Evolutionary conservation across 2,113 vertebrate species (phyloP), one percentile per base, ranked within the genome.

Genomic region (Theristicus caerulescens): DNA sequence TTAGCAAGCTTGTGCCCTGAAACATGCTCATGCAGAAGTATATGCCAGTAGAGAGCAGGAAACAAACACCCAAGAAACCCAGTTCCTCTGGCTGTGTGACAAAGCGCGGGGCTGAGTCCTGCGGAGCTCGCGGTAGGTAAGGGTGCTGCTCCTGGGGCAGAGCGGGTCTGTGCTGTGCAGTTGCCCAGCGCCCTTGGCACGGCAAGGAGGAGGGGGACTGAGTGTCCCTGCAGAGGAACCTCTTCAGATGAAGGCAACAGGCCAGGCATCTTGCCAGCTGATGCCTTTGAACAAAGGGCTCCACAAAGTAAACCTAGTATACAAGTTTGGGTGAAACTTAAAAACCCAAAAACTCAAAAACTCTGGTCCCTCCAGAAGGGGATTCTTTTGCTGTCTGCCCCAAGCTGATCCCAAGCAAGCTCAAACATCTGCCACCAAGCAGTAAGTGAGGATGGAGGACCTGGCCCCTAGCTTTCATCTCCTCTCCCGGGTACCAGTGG

Each of bases 111-210:
- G n/a, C 44, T 1, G 1, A 2, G 19, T 64, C 61, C 83, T 64
- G 36, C 1, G 3, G 29, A 47, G 57, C 49, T 57, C 16, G 0
- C 2, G 0, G 55, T 21, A 7, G 58, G 52, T 21, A 6, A 34
- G 25, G 24, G 29, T 66, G 52, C 29, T 58, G 24, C 46, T 54
- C 83, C 21, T 1, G 0, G 42, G 26, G 21, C 36, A 47, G 44
- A 57, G 18, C 0, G 0, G 2, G 22, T 34, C 55, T 42, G 34
- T 66, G 46, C 10, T 51, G 9, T 26, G n/a, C 31, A 12, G 26
- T 17, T 72, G 44, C 38, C 55, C 66, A 38, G 44, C 1, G 3
- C 29, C 46, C 31, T 4, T 34, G 36, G 76, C 44, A 71, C 0
- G 0, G 44, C 34, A 24, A 69, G 27, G 32, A 49, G 32, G 32